A percentile compares a stretch with the other conserved stretches of the same genome.
Evolutionary conservation across 2,113 vertebrate species (phyloP).

Genomic region (Pseudopipra pipra): DNA sequence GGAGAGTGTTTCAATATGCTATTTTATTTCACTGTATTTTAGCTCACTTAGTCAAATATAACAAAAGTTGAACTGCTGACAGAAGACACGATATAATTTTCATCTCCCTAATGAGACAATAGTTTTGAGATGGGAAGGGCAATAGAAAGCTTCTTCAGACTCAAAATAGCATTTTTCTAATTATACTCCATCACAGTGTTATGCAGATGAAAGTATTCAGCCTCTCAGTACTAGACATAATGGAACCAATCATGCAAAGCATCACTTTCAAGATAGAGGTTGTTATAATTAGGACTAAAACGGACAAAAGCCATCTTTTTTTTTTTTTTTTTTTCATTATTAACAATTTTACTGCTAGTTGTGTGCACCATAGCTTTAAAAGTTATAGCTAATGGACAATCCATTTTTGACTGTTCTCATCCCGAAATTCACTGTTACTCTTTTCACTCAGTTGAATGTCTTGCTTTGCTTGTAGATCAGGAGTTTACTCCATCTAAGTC

Average conservation of each 20-base stretch:
- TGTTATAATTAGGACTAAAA: slow-evolving; percentile 3
- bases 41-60: neutral
- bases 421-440: neutral
- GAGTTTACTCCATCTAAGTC: neutral
- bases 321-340: neutral
- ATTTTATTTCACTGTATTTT: neutral
- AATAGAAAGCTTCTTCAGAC: slow-evolving; percentile 15
- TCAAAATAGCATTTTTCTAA: slow-evolving; percentile 42
- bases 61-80: neutral
- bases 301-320: neutral
- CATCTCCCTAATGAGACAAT: neutral
- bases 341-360: neutral
- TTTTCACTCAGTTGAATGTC: neutral
- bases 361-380: neutral
- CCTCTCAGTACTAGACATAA: slow-evolving; percentile 7
- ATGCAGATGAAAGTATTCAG: slow-evolving; percentile 47
- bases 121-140: neutral
- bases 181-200: slow-evolving; percentile 22
- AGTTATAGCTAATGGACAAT: neutral
- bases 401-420: neutral
- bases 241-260: slow-evolving; percentile 42
- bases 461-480: neutral
- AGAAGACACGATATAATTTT: neutral
- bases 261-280: slow-evolving; percentile 8
- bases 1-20: neutral